These are phyloP conservation scores for Pangasius larnaudii DNA, from an alignment of 2,797 vertebrate genomes.

Conservation along the genomic window DNA sequence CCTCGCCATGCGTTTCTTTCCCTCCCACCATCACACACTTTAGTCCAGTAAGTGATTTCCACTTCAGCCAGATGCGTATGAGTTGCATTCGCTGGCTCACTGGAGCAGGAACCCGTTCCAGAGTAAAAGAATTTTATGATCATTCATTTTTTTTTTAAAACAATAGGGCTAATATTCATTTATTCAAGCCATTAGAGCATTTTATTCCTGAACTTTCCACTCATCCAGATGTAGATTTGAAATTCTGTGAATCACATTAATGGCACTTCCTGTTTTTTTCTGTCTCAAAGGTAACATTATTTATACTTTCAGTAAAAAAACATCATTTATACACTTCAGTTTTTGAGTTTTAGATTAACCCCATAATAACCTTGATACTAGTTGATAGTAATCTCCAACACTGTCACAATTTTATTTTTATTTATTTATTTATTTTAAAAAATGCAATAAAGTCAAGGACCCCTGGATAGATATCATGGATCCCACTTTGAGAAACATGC, in stretches of 20 bases:
- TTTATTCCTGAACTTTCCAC: neutral
- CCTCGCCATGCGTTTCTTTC: neutral
- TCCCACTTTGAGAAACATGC: neutral
- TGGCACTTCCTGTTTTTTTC: neutral
- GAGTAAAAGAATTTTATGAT: neutral
- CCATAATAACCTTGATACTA: neutral
- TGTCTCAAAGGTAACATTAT: neutral
- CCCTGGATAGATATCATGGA: neutral
- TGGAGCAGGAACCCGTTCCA: slow-evolving; percentile 4
- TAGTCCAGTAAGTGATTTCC: slow-evolving; percentile 20
- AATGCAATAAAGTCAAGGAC: no score
- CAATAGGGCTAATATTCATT: neutral
- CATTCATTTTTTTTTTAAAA: neutral
- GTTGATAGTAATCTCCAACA: neutral
- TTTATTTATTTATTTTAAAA: no score
- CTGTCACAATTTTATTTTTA: no score
- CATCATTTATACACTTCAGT: no score
- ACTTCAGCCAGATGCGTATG: neutral
- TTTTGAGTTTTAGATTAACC: neutral
- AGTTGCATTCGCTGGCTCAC: neutral
- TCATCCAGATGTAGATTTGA: neutral
- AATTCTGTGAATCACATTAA: neutral
- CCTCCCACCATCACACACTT: slow-evolving; percentile 7
- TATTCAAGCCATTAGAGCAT: neutral
- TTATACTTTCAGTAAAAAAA: neutral